These are phyloP conservation scores for Columba janthina DNA, from an alignment of 2,113 vertebrate species.

Conservation along the genomic window DNA sequence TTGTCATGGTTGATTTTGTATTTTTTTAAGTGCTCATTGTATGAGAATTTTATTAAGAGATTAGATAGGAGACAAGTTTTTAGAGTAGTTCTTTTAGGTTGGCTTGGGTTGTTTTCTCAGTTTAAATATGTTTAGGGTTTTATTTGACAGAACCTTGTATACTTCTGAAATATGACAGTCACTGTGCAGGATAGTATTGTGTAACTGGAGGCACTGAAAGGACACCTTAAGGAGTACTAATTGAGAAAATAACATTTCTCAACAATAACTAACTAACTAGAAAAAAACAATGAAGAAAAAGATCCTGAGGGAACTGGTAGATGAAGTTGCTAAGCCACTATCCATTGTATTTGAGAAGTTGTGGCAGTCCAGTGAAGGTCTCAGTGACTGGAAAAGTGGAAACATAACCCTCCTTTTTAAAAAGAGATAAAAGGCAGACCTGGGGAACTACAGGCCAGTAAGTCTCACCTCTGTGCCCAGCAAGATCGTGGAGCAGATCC, in stretches of 20 bases:
- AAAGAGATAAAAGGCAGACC: no score
- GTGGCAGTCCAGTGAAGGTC: no score
- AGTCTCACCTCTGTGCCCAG: no score
- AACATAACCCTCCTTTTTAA: no score
- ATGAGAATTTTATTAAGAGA: neutral
- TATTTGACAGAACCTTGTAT: neutral
- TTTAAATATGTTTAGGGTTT: neutral
- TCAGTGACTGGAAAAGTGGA: no score
- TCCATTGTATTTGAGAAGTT: no score
- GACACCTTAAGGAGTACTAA: neutral
- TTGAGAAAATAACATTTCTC: neutral
- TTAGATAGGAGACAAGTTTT: neutral
- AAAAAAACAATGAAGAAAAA: conserved; percentile 20
- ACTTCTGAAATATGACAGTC: neutral
- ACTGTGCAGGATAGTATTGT: neutral
- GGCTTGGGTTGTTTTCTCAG: neutral
- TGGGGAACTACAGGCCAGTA: no score
- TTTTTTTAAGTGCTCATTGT: neutral
- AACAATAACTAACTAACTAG: conserved; percentile 56
- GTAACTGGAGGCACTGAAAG: neutral
- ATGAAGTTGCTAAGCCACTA: no score
- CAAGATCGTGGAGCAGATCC: no score
- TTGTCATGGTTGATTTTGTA: neutral
- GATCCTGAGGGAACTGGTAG: neutral
- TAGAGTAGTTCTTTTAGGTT: neutral